These are phyloP conservation scores for Cristatella mucedo DNA, from an alignment of 2,888 invertebrate genomes.

Conservation along the genomic window DNA sequence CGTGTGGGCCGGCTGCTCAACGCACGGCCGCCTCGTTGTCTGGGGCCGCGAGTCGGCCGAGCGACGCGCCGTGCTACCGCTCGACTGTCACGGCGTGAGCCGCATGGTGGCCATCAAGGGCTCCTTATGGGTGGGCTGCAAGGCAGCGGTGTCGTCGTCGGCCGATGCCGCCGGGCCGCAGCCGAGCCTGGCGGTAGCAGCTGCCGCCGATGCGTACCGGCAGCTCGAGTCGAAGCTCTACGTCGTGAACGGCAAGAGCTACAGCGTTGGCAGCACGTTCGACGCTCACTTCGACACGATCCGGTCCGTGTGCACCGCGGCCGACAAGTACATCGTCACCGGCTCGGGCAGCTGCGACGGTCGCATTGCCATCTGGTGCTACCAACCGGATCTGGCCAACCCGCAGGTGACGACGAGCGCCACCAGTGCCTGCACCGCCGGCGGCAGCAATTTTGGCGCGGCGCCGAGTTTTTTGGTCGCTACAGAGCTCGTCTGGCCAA, in stretches of 20 bases:
- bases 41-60: neutral
- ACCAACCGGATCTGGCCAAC: neutral
- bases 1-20: constrained; percentile 6
- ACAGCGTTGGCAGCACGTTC: neutral
- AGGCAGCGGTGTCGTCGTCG: neutral
- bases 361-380: constrained; percentile 6
- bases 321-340: constrained; percentile 3
- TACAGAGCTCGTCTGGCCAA: too few relatives aligned
- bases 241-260: neutral
- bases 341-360: constrained; percentile 1
- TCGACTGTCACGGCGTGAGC: neutral
- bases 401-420: too few relatives aligned
- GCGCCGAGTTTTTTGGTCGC: too few relatives aligned
- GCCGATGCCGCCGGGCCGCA: neutral
- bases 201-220: too few relatives aligned
- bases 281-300: constrained; percentile 5
- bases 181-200: too few relatives aligned
- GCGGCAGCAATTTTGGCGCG: too few relatives aligned
- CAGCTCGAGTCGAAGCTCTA: constrained; percentile 4
- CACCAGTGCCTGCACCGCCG: too few relatives aligned
- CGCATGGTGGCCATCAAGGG: neutral
- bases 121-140: constrained; percentile 2
- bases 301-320: constrained; percentile 3
- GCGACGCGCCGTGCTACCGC: constrained; percentile 2
- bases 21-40: neutral